These are phyloP conservation scores for Rhinoptilus africanus DNA, from an alignment of 2,113 vertebrate genomes.

Conservation along the genomic window DNA sequence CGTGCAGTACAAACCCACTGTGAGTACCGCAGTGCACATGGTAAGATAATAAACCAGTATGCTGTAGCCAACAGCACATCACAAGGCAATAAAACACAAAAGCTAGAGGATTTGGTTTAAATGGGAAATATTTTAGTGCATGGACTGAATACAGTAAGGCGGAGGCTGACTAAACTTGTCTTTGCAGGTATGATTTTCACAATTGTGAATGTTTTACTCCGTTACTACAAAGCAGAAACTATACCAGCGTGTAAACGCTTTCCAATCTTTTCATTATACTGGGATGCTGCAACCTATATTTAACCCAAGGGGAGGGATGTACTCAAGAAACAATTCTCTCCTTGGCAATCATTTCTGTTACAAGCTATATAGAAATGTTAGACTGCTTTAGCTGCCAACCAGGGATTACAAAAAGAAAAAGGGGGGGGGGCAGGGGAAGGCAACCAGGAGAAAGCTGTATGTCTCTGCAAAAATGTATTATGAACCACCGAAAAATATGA, in stretches of 20 bases:
- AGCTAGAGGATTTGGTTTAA: not conserved
- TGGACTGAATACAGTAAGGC: not conserved
- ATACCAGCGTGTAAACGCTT: not conserved
- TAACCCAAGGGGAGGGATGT: slow-evolving; percentile 44
- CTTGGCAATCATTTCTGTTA: slow-evolving; percentile 30
- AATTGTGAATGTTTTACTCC: not conserved
- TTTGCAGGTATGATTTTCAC: slow-evolving; percentile 35
- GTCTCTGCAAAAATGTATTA: not conserved
- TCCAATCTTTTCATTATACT: slow-evolving; percentile 23
- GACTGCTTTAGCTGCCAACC: slow-evolving; percentile 3
- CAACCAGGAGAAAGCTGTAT: not conserved
- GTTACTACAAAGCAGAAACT: slow-evolving; percentile 36
- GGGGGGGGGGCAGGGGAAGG: not conserved
- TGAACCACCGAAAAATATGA: not conserved
- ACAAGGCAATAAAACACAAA: not conserved
- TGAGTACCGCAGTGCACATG: not conserved
- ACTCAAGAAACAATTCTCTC: slow-evolving; percentile 45
- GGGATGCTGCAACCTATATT: slow-evolving; percentile 38
- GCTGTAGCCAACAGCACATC: not conserved
- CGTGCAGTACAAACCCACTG: not conserved
- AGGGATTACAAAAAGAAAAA: not conserved
- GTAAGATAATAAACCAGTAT: not conserved
- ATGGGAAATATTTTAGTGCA: not conserved
- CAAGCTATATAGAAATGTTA: not conserved
- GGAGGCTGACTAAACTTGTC: not conserved